These are phyloP conservation scores for Stenichneumon culpator DNA, from an alignment of 2,888 invertebrate species.

Conservation along the genomic window DNA sequence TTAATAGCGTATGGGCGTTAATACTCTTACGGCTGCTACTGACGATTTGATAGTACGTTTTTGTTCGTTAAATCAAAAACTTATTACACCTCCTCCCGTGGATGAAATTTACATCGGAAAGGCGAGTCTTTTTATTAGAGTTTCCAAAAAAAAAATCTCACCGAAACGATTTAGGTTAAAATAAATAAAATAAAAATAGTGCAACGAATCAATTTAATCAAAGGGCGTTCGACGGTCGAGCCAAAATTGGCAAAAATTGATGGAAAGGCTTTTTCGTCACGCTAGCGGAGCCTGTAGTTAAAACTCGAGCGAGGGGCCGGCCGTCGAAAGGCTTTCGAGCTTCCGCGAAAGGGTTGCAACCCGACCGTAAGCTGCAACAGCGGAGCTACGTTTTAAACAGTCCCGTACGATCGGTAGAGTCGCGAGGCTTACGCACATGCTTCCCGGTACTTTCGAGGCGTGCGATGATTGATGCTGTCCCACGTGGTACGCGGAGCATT, in stretches of 20 bases:
- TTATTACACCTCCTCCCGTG: not conserved
- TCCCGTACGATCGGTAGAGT: conserved; percentile 63
- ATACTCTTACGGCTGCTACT: not conserved
- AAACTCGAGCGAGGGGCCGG: conserved; percentile 7
- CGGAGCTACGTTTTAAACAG: conserved; percentile 73
- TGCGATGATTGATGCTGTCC: conserved; percentile 83
- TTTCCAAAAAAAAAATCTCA: not conserved
- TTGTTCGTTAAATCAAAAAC: not conserved
- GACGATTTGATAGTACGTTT: not conserved
- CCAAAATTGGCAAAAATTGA: conserved; percentile 1
- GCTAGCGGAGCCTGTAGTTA: conserved; percentile 18
- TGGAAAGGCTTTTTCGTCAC: not conserved
- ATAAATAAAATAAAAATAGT: not conserved
- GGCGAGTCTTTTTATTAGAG: no score
- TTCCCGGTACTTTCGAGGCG: conserved; percentile 72
- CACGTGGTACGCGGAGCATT: conserved; percentile 69
- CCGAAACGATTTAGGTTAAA: not conserved
- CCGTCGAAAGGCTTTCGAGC: conserved; percentile 20
- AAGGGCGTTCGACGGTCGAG: not conserved
- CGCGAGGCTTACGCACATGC: conserved; percentile 71
- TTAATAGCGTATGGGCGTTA: conserved; percentile 71
- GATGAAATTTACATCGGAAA: not conserved
- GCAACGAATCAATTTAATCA: conserved; percentile 6
- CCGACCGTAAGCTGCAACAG: conserved; percentile 4
- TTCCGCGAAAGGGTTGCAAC: conserved; percentile 38